Percentiles rank a stretch among this genome's conserved stretches.
Evolutionary conservation across 2,113 vertebrate species (phyloP).

Genomic region (Heterochromis multidens): DNA sequence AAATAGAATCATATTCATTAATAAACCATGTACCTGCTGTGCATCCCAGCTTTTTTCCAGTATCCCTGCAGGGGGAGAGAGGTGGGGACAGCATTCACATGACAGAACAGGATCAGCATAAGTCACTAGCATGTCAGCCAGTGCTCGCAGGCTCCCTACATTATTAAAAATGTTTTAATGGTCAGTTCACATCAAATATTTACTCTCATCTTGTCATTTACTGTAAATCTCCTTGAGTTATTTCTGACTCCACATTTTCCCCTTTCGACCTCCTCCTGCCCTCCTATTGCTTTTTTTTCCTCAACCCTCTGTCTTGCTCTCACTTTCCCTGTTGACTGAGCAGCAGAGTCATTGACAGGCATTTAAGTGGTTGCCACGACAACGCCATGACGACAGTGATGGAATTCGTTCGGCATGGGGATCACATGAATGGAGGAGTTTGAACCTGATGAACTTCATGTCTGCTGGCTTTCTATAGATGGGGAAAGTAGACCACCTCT

Average conservation of each 20-base stretch:
- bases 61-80: slow-evolving; percentile 29
- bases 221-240: not conserved
- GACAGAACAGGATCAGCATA: not conserved
- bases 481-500: not conserved
- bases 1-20: slow-evolving; percentile 63
- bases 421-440: slow-evolving; percentile 46
- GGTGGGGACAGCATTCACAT: not conserved
- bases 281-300: not conserved
- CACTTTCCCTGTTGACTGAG: slow-evolving; percentile 40
- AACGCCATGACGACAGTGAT: slow-evolving; percentile 58
- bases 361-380: slow-evolving; percentile 60
- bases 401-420: slow-evolving; percentile 43
- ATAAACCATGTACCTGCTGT: slow-evolving; percentile 71
- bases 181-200: slow-evolving; percentile 40
- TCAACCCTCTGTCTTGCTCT: not conserved
- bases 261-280: slow-evolving; percentile 1
- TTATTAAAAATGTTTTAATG: slow-evolving; percentile 29
- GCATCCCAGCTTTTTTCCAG: slow-evolving; percentile 36
- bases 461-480: not conserved
- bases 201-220: slow-evolving; percentile 17
- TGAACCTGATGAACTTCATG: slow-evolving; percentile 31
- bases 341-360: slow-evolving; percentile 41
- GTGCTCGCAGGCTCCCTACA: not conserved
- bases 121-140: slow-evolving; percentile 15
- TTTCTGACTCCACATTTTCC: slow-evolving; percentile 3